These are phyloP conservation scores for Tetrapedia diversipes DNA, from an alignment of 2,888 invertebrate genomes.

Conservation along the genomic window DNA sequence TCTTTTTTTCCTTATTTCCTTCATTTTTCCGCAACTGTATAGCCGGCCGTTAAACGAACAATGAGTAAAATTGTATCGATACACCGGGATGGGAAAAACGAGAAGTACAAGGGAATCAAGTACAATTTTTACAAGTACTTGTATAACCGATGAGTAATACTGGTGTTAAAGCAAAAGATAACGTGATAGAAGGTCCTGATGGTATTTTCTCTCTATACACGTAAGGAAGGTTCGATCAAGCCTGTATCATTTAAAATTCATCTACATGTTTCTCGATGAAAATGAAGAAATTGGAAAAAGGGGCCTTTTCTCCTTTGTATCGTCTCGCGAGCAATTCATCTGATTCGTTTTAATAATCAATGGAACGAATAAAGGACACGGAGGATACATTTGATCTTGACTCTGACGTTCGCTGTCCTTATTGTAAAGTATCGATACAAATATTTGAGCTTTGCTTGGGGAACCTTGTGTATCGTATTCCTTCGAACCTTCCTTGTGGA, in stretches of 20 bases:
- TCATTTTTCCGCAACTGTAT: background rate
- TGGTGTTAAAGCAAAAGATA: background rate
- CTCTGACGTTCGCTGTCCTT: conserved; percentile 33
- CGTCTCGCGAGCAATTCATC: conserved; percentile 5
- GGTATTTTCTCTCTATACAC: conserved; percentile 12
- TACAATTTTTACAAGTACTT: background rate
- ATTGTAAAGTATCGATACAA: conserved; percentile 57
- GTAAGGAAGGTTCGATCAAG: conserved; percentile 56
- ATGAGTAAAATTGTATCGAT: conserved; percentile 16
- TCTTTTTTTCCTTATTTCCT: background rate
- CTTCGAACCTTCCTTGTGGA: conserved; percentile 47
- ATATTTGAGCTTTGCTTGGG: conserved; percentile 52
- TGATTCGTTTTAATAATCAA: conserved; percentile 8
- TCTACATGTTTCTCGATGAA: background rate
- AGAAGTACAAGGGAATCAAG: conserved; percentile 2
- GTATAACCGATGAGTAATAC: background rate
- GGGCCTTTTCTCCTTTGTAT: no score
- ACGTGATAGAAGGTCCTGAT: conserved; percentile 14
- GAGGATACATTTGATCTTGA: conserved; percentile 26
- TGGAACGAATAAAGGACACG: conserved; percentile 33
- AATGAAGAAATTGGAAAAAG: background rate
- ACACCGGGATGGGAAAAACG: background rate
- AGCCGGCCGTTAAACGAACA: conserved; percentile 6
- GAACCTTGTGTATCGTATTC: conserved; percentile 37
- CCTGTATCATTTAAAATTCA: conserved; percentile 6